Evolutionary conservation across 2,113 vertebrate genomes (phyloP).

Genomic region (Burhinus bistriatus): DNA sequence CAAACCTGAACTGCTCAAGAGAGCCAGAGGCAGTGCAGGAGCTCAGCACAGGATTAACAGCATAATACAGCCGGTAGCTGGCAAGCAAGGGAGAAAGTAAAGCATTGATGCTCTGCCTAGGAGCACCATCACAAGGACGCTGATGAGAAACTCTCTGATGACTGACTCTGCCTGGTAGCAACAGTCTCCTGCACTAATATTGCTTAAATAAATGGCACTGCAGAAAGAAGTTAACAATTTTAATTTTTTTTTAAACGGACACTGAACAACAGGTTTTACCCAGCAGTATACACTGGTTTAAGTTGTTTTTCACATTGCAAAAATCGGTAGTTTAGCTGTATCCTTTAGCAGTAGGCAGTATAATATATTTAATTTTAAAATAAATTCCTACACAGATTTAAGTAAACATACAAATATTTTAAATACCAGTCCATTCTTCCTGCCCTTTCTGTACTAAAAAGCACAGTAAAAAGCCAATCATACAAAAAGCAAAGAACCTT

Average conservation of each 20-base stretch:
- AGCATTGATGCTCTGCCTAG: not conserved
- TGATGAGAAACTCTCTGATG: not conserved
- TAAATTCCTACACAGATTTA: not conserved
- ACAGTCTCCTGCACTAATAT: not conserved
- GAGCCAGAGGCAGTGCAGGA: not conserved
- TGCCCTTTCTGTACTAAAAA: not conserved
- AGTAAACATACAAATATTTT: not conserved
- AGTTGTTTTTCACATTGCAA: not conserved
- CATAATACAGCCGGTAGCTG: not conserved
- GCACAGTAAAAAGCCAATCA: not conserved
- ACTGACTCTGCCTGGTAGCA: not conserved
- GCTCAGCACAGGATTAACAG: fast-evolving
- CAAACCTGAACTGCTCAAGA: not conserved
- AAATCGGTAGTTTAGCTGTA: not conserved
- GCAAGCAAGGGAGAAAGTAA: not conserved
- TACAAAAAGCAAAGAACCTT: not conserved
- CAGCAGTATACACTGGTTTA: not conserved
- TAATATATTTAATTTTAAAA: not conserved
- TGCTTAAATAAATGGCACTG: not conserved
- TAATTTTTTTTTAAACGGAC: not conserved
- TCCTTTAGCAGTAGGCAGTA: not conserved
- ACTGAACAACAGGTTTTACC: not conserved
- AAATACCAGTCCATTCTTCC: not conserved
- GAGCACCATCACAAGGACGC: not conserved
- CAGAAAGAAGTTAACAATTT: not conserved